Conservation (phyloP, 2,888 invertebrate species). For the Cataglyphis altisquamis region DNA sequence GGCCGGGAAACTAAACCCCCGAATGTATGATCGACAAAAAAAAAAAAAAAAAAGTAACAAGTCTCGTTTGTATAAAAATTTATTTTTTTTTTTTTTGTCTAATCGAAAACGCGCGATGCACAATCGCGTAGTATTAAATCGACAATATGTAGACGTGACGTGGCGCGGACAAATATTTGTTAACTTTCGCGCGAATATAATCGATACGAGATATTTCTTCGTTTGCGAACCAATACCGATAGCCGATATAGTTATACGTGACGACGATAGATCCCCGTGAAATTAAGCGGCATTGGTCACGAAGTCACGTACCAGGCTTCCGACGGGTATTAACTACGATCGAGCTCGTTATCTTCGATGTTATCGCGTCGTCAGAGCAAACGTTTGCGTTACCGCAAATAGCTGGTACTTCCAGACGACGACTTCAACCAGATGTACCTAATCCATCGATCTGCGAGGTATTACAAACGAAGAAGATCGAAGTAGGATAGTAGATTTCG, state of each 20-base stretch:
- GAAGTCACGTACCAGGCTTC: slow-evolving; percentile 54
- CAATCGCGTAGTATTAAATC: not conserved
- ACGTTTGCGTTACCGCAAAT: slow-evolving; percentile 57
- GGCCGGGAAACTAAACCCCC: not conserved
- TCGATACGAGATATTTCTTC: slow-evolving; percentile 31
- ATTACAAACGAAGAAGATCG: not conserved
- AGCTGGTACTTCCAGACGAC: slow-evolving; percentile 22
- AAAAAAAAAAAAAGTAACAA: not conserved
- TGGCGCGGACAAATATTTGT: slow-evolving; percentile 15
- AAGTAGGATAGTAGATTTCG: not conserved
- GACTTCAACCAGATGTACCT: slow-evolving; percentile 23
- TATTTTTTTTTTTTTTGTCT: not conserved
- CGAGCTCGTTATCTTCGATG: slow-evolving; percentile 56
- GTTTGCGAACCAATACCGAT: not conserved
- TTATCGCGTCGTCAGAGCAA: slow-evolving; percentile 54
- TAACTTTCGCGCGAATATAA: slow-evolving; percentile 32
- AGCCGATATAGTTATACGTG: slow-evolving; percentile 41
- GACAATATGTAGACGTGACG: not conserved
- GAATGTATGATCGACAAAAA: not conserved
- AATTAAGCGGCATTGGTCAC: slow-evolving; percentile 57
- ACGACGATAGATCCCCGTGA: slow-evolving; percentile 39
- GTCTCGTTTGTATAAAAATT: not conserved
- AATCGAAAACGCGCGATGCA: not conserved
- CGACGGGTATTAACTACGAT: slow-evolving; percentile 48
- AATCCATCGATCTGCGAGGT: slow-evolving; percentile 32